Conservation (phyloP, 2,113 vertebrate species). For the Leucosticte australis region DNA sequence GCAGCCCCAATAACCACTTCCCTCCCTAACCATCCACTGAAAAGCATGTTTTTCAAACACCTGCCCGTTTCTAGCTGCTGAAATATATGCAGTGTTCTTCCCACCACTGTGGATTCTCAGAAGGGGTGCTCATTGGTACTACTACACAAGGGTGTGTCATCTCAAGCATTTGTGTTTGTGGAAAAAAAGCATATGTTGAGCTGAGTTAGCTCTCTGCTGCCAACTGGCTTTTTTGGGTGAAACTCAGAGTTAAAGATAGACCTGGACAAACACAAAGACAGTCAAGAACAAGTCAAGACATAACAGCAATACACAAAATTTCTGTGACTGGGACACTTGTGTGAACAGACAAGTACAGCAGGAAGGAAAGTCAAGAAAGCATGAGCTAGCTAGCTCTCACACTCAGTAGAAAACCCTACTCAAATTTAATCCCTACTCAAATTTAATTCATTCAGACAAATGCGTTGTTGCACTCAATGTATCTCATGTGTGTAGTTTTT, state of each 20-base stretch:
- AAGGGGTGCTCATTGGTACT: background rate
- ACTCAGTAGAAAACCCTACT: background rate
- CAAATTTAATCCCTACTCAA: background rate
- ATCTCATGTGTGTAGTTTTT: conserved; percentile 30
- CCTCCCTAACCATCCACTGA: background rate
- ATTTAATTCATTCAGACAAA: background rate
- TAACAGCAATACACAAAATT: background rate
- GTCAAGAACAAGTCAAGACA: background rate
- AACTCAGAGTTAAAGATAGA: background rate
- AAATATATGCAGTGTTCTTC: background rate
- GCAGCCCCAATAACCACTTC: background rate
- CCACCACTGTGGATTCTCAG: background rate
- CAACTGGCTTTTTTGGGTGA: background rate
- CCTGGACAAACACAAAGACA: background rate
- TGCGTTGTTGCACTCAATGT: background rate
- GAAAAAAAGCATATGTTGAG: background rate
- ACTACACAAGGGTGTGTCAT: background rate
- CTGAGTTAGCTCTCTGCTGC: background rate
- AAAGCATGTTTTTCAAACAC: background rate
- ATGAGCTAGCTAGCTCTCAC: background rate
- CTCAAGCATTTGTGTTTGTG: background rate
- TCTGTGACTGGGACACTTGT: background rate
- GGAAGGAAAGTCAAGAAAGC: background rate
- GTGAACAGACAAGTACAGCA: background rate
- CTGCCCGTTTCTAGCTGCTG: background rate